A percentile compares a stretch with the other conserved stretches of the same genome.
Conservation (phyloP, 1,140 invertebrate species). For the Venturia canescens region DNA sequence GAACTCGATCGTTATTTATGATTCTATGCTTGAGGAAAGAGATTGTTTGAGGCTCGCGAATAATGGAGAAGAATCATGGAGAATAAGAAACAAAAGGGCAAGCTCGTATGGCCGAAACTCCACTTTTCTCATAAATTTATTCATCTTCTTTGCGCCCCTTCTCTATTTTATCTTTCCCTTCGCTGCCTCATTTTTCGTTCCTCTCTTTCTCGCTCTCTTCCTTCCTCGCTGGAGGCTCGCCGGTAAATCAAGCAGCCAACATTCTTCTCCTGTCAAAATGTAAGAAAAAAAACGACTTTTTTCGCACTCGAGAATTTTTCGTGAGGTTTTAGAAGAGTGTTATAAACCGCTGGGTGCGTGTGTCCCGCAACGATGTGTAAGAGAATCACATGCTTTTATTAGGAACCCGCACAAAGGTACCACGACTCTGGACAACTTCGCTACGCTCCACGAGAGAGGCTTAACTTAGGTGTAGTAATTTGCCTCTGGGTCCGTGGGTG, state of each 20-base stretch:
- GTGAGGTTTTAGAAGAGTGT: constrained; percentile 15
- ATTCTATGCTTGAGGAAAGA: not conserved
- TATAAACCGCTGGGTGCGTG: not conserved
- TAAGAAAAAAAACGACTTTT: constrained; percentile 2
- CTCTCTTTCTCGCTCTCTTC: not conserved
- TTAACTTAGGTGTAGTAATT: constrained; percentile 41
- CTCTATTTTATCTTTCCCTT: not conserved
- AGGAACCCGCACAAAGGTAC: not conserved
- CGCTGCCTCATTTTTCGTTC: not conserved
- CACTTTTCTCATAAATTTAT: constrained; percentile 32
- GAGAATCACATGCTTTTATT: constrained; percentile 9
- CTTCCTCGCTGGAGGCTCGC: constrained; percentile 2
- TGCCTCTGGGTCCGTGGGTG: constrained; percentile 41
- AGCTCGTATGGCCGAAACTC: constrained; percentile 3
- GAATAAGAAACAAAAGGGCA: constrained; percentile 35
- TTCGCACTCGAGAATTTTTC: constrained; percentile 18
- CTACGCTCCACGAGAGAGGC: constrained; percentile 29
- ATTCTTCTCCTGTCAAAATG: constrained; percentile 22
- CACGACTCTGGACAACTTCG: constrained; percentile 18
- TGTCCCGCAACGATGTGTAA: not conserved
- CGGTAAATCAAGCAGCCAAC: constrained; percentile 26
- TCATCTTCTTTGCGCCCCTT: not conserved
- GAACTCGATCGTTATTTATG: not conserved
- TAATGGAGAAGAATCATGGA: not conserved
- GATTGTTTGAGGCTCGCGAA: not conserved